Percentiles rank a stretch among this genome's conserved stretches.
These are phyloP conservation scores for Drosophila yooni DNA, from an alignment of 2,888 invertebrate genomes.

Conservation along the genomic window DNA sequence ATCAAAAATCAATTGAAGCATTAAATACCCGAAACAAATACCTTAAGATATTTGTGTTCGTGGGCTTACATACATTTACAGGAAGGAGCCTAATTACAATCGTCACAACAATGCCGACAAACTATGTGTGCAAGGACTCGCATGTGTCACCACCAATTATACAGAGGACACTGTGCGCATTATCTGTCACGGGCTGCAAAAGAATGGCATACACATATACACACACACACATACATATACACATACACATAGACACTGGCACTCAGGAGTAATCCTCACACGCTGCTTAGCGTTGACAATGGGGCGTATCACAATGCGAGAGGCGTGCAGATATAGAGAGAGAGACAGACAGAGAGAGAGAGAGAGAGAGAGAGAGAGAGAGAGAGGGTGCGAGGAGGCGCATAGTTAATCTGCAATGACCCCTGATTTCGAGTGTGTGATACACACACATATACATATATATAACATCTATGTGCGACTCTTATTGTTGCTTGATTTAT, in stretches of 20 bases:
- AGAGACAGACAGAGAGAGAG: conserved; percentile 36
- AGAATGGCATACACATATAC: conserved; percentile 50
- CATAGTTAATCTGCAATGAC: conserved; percentile 72
- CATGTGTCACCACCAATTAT: conserved; percentile 80
- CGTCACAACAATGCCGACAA: conserved; percentile 57
- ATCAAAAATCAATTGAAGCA: conserved; percentile 79
- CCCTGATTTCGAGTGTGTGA: conserved; percentile 42
- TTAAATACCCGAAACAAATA: conserved; percentile 73
- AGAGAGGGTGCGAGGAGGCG: conserved; percentile 55
- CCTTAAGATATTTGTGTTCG: conserved; percentile 42
- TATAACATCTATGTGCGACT: conserved; percentile 46
- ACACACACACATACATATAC: not conserved
- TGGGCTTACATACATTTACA: conserved; percentile 16
- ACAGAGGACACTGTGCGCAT: conserved; percentile 68
- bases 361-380: not conserved
- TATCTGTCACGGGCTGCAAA: conserved; percentile 36
- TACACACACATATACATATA: not conserved
- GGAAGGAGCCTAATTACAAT: conserved; percentile 51
- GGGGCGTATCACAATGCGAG: conserved; percentile 51
- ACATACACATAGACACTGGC: not conserved
- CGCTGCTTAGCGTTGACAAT: conserved; percentile 74
- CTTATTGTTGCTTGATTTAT: conserved; percentile 66
- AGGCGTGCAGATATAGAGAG: conserved; percentile 44
- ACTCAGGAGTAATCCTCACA: conserved; percentile 67
- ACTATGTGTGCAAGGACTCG: conserved; percentile 30